Evolutionary conservation across 2,113 vertebrate genomes (phyloP), one percentile per base, ranked within the genome.

Genomic region (Psittacula cyanocephala): DNA sequence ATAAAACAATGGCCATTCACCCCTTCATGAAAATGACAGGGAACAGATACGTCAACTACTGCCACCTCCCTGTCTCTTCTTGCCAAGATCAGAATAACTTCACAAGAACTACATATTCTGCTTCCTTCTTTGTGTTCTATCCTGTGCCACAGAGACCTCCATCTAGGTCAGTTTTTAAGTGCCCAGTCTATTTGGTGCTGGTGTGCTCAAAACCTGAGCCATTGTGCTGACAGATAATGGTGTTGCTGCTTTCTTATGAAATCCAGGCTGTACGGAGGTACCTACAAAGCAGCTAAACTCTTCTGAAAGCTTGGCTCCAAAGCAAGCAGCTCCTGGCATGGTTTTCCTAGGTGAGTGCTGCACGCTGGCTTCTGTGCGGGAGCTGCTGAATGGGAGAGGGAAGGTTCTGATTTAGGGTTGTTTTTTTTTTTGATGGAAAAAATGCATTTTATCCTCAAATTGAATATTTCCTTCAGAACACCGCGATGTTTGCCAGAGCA

Each of bases 391-490:
- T 49, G 31, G 76, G n/a, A 94, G 63, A 69, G 24, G 46, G 46
- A 90, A 90, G n/a, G 44, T 91, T 65, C 82, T 90, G 49, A 25
- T 59, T 93, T 29, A 59, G 53, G 28, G 14, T 33, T 25, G 0
- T 67, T 72, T 18, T 35, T 87, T 50, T n/a, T 47, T 25, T 44
- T 25, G 53, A 57, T 63, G 37, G 60, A 67, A 81, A 81, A 81
- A 93, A 82, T n/a, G 24, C 2, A 4, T 62, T 93, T 88, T 95
- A 60, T 93, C 60, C 83, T 86, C 80, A 81, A 94, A 94, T 92
- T 80, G 86, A 96, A 68, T 49, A 55, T 93, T 92, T 94, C 92
- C 95, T 77, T 77, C 72, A 86, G 63, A 77, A 81, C 59, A 67
- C 0, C 9, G 19, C 16, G 17, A 8, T 43, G 71, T 65, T 69